phyloP scores from a whole-genome alignment of 2,888 invertebrate species.

The Parnassius glacialis region DNA sequence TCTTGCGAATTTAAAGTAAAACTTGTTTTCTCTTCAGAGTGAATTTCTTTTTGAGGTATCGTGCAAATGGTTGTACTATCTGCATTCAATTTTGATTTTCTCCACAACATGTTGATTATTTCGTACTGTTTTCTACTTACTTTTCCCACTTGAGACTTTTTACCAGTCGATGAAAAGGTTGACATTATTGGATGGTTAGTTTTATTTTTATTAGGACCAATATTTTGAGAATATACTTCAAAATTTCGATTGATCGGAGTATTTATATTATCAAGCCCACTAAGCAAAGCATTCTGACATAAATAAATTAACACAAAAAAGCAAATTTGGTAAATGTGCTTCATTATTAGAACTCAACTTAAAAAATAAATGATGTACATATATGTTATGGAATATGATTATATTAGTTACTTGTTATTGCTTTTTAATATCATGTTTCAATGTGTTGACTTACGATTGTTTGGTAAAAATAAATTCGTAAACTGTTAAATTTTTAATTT shows the following conservation, averaged over 20 bases:
- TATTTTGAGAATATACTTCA: not conserved
- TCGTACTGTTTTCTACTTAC: conserved; percentile 57
- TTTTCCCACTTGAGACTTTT: conserved; percentile 51
- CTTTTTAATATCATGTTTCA: no score
- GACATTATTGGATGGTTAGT: conserved; percentile 4
- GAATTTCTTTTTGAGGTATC: conserved; percentile 4
- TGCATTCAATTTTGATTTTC: conserved; percentile 53
- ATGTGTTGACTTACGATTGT: no score
- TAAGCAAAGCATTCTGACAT: not conserved
- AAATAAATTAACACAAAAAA: not conserved
- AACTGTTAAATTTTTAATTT: no score
- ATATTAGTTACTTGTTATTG: no score
- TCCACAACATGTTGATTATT: conserved; percentile 60
- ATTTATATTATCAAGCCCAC: conserved; percentile 5
- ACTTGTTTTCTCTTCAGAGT: not conserved
- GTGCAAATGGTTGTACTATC: conserved; percentile 32
- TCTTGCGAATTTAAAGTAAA: conserved; percentile 8
- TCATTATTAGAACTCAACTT: no score
- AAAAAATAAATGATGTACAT: no score
- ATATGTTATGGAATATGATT: no score
- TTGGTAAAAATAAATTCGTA: no score
- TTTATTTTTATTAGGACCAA: not conserved
- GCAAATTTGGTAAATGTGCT: no score
- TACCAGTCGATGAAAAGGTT: conserved; percentile 23
- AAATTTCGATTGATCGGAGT: not conserved